phyloP scores from a whole-genome alignment of 2,888 invertebrate species.

The Ramazzottius varieornatus region DNA sequence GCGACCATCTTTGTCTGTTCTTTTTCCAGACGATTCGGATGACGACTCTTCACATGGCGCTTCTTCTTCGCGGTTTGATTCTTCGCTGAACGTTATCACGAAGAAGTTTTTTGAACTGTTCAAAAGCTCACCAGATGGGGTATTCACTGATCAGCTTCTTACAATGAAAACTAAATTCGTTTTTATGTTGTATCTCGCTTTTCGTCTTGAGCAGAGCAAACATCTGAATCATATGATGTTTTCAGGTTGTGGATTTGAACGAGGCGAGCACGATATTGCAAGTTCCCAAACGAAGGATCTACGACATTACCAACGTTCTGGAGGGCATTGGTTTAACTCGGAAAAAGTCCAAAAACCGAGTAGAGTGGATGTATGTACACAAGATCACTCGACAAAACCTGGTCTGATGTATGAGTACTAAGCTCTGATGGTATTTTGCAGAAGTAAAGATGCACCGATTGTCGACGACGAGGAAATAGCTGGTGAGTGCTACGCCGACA shows the following conservation, averaged over 20 bases:
- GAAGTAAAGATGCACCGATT: too few species aligned
- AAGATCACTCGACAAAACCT: too few species aligned
- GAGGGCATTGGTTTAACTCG: constrained; percentile 79
- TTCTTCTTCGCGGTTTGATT: background rate
- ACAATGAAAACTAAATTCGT: background rate
- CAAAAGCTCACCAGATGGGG: background rate
- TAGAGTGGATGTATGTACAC: constrained; percentile 70
- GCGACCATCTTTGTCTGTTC: too few species aligned
- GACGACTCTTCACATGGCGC: background rate
- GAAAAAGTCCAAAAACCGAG: constrained; percentile 72
- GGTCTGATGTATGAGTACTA: too few species aligned
- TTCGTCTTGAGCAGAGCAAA: background rate
- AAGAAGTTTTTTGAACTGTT: constrained; percentile 3
- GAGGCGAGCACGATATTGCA: background rate
- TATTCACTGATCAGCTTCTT: background rate
- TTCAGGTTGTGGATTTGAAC: constrained; percentile 1
- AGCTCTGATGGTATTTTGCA: too few species aligned
- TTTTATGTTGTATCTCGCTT: background rate
- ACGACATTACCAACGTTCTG: constrained; percentile 74
- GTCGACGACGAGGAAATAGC: too few species aligned
- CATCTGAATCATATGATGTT: too few species aligned
- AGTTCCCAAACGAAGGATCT: constrained; percentile 45
- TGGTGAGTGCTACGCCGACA: too few species aligned
- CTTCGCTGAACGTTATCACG: background rate
- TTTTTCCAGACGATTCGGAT: background rate